These are phyloP conservation scores for Rhabdophis nuchalis DNA, from an alignment of 2,797 vertebrate genomes.

Conservation along the genomic window DNA sequence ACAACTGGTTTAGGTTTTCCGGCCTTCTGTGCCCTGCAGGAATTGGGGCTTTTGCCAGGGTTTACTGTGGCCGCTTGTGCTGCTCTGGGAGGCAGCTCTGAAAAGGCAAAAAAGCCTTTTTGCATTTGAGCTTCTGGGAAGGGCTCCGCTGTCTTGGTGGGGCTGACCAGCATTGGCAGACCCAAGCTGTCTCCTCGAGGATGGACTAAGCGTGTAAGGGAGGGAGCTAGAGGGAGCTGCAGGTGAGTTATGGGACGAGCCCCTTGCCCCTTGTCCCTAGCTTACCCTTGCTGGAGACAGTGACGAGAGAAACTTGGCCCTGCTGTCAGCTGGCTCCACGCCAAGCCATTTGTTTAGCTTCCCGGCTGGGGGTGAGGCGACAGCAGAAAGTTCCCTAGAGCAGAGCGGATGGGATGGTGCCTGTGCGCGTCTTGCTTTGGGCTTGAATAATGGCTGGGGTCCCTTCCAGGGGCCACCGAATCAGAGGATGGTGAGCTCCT, in stretches of 20 bases:
- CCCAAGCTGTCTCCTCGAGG: neutral
- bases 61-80: neutral
- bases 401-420: conserved; percentile 19
- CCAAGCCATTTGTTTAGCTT: conserved; percentile 62
- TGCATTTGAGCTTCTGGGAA: neutral
- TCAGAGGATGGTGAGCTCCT: neutral
- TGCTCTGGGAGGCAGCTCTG: too few relatives aligned
- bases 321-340: neutral
- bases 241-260: neutral
- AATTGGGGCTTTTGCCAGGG: neutral
- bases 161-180: neutral
- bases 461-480: neutral
- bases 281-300: neutral
- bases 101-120: neutral
- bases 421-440: conserved; percentile 15
- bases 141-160: neutral
- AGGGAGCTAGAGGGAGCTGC: neutral
- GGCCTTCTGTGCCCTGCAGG: too few relatives aligned
- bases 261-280: neutral
- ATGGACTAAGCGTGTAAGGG: neutral
- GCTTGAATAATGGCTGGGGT: neutral
- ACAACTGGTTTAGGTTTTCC: too few relatives aligned
- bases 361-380: conserved; percentile 50
- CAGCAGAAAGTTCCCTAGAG: conserved; percentile 52
- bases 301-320: neutral